Evolutionary conservation across 2,113 vertebrate genomes (phyloP), one percentile per base, ranked within the genome.

Genomic region (Pungitius pungitius): DNA sequence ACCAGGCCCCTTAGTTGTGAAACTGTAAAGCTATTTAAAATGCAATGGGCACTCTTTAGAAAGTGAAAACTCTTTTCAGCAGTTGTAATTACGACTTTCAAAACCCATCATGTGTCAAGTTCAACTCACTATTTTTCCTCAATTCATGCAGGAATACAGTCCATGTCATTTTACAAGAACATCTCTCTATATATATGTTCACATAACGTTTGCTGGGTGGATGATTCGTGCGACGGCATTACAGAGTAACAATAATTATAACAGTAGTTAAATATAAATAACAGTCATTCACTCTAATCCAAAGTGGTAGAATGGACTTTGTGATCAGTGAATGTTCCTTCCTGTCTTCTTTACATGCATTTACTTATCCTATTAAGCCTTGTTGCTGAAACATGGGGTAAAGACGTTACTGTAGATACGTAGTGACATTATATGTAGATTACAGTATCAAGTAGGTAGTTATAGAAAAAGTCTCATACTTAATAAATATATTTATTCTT

Each of bases 1-100:
- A 68, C 66, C 75, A 71, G 14, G 71, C 10, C 22, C 24, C 15
- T 83, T 54, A 79, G 72, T 57, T 85, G 80, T 85, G 82, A 80
- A 73, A 30, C 54, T 26, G 8, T 49, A 40, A 59, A 62, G 57
- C 35, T 75, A 78, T 82, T 79, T 75, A 54, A 74, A 75, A 73
- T 67, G 24, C 39, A 70, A 24, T 24, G 37, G 22, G 35, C 20
- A 64, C 56, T 67, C 35, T 74, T 71, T 15, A 64, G 49, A 78
- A 64, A 82, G 8, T 17, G 27, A 72, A 33, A 56, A 67, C 24
- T 75, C 40, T 15, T 20, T 60, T 47, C 13, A 69, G 27, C 14
- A 0, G 22, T n/a, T 62, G 3, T 52, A 66, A 75, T 65, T 78
- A 15, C 67, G 22, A 47, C 60, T 71, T 73, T 77, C 35, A 54